Conservation (phyloP, 2,888 invertebrate genomes). For the Parnassius smintheus region DNA sequence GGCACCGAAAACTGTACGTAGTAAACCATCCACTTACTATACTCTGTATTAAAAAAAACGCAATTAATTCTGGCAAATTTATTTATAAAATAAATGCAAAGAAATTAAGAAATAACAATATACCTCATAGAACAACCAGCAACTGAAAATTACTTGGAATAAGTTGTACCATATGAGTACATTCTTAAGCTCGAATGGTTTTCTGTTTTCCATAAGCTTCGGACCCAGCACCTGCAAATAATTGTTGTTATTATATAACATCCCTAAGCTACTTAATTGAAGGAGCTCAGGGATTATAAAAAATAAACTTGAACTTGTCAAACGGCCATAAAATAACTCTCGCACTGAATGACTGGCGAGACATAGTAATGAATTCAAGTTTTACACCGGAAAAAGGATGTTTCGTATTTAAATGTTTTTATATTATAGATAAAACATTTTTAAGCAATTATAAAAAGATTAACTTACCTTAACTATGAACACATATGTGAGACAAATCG, state of each 20-base stretch:
- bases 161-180: constrained; percentile 92
- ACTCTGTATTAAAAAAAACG: constrained; percentile 71
- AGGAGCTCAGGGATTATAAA: constrained; percentile 1
- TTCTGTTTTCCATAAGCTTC: constrained; percentile 91
- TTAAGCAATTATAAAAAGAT: not conserved
- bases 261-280: no score
- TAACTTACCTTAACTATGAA: constrained; percentile 86
- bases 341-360: not conserved
- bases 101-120: constrained; percentile 30
- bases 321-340: constrained; percentile 2
- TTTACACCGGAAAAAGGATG: no score
- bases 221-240: constrained; percentile 85
- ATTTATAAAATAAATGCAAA: not conserved
- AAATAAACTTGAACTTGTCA: constrained; percentile 6
- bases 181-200: constrained; percentile 88
- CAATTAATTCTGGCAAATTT: not conserved
- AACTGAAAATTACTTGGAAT: constrained; percentile 89
- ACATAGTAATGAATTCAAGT: no score
- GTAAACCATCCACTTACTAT: constrained; percentile 88
- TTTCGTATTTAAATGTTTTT: no score
- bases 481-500: constrained; percentile 88
- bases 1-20: constrained; percentile 90
- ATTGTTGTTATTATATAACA: constrained; percentile 16
- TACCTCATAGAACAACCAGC: constrained; percentile 88
- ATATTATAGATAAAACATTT: no score